These are phyloP conservation scores for Struthidea cinerea DNA, from an alignment of 2,113 vertebrate species.

Conservation along the genomic window DNA sequence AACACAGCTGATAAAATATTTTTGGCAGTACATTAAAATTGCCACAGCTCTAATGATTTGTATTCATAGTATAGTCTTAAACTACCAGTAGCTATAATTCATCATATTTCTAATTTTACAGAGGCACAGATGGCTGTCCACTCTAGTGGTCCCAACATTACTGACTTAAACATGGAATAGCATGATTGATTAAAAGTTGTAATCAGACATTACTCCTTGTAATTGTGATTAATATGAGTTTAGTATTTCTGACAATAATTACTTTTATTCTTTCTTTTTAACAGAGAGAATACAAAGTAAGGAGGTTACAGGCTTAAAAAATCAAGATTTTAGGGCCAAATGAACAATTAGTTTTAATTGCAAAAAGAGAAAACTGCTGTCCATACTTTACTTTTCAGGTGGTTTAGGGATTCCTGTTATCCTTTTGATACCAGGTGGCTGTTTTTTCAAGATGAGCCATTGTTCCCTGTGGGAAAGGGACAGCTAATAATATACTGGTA, in stretches of 20 bases:
- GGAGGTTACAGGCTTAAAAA: not conserved
- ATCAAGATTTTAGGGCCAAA: not conserved
- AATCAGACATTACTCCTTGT: slow-evolving; percentile 49
- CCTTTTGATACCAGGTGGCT: not conserved
- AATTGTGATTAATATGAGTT: slow-evolving; percentile 67
- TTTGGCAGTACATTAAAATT: not conserved
- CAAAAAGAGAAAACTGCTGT: not conserved
- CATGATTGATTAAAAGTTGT: slow-evolving; percentile 62
- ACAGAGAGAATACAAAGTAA: not conserved
- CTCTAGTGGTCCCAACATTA: slow-evolving; percentile 48
- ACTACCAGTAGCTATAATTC: slow-evolving; percentile 44
- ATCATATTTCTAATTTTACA: slow-evolving; percentile 69
- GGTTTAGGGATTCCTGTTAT: not conserved
- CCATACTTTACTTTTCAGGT: not conserved
- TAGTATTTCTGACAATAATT: slow-evolving; percentile 49
- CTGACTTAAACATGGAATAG: slow-evolving; percentile 43
- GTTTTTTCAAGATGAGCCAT: not conserved
- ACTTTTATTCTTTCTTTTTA: slow-evolving; percentile 11
- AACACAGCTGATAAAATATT: not conserved
- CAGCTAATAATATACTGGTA: slow-evolving; percentile 14
- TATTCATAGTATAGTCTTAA: slow-evolving; percentile 32
- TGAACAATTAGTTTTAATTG: not conserved
- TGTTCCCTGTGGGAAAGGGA: not conserved
- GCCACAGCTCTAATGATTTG: slow-evolving; percentile 4
- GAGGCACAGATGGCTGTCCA: slow-evolving; percentile 66